Evolutionary conservation across 2,797 vertebrate genomes (phyloP), one percentile per base, ranked within the genome.

Genomic region (Galaxias olidus): DNA sequence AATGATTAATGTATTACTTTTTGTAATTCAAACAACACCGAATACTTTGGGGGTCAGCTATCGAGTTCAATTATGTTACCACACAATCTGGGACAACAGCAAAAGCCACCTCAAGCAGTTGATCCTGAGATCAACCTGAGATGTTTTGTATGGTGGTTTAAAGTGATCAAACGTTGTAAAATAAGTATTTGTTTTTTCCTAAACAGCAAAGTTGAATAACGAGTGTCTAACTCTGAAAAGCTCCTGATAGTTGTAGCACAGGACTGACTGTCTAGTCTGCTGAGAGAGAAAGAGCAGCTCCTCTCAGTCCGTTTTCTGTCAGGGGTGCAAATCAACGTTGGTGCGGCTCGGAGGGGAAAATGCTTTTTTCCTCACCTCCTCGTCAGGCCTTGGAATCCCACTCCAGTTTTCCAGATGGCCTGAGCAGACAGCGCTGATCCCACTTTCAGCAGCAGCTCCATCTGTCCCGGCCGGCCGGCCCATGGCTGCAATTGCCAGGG

Each of bases 381-480:
- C 83, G 75, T 87, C 86, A 81, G 84, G 76, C 81, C 77, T 79
- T 80, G 86, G 82, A 86, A 78, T 89, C 83, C 71, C 42, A 41
- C 73, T 84, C 63, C 78, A 85, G 75, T 91, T 90, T 91, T 91
- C 90, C 92, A 93, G 90, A 93, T 93, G 91, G 87, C 81, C 80
- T 59, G 66, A 65, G 73, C 86, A 86, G 76, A 86, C 84, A 77
- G 71, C 78, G 78, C 66, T 70, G 80, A 80, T 86, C 80, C 76
- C 76, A 54, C 73, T 84, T 90, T 90, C 84, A 71, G 61, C 77
- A 73, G 83, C 79, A 81, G 80, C 73, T 84, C 86, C 87, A 84
- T 77, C 83, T 79, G 79, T 88, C 83, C 83, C 55, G 69, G 69
- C 82, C 79, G 78, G 55, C 84, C 72, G 78, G 78, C 76, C 30